A percentile compares a stretch with the other conserved stretches of the same genome.
Conservation (phyloP, 2,113 vertebrate species). For the Halichoerus grypus region DNA sequence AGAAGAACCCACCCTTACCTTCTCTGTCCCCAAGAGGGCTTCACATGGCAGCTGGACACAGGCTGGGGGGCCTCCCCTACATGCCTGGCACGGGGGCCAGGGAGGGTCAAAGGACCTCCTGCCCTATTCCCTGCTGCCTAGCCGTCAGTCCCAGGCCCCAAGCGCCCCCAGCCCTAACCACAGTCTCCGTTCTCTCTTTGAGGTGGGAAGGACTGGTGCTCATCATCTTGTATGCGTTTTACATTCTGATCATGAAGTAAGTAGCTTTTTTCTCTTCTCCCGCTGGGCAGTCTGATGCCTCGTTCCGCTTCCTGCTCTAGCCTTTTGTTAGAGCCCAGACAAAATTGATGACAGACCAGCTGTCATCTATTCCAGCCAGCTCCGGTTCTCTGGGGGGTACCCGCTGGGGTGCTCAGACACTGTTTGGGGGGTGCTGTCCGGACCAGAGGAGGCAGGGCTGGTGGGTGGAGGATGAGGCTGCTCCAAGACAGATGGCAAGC, state of each 20-base stretch:
- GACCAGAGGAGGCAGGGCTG: no score
- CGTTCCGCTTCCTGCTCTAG: accelerated
- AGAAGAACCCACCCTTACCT: not conserved
- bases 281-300: conserved; percentile 7
- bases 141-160: accelerated
- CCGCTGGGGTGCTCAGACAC: not conserved
- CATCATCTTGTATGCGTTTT: conserved; percentile 95
- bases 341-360: not conserved
- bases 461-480: accelerated
- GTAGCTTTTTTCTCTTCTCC: conserved; percentile 71
- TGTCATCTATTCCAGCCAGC: not conserved
- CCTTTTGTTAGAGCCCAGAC: not conserved
- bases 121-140: accelerated
- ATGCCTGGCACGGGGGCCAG: accelerated
- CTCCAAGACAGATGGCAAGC: accelerated
- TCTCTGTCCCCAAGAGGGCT: not conserved
- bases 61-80: accelerated
- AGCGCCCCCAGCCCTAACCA: conserved; percentile 52
- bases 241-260: conserved; percentile 99
- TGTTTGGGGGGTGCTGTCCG: not conserved
- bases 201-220: conserved; percentile 99
- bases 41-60: not conserved
- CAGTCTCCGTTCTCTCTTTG: conserved; percentile 78
- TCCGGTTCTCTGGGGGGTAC: not conserved
- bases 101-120: accelerated